phyloP scores from a whole-genome alignment of 1,140 invertebrate genomes.

The Musca domestica region DNA sequence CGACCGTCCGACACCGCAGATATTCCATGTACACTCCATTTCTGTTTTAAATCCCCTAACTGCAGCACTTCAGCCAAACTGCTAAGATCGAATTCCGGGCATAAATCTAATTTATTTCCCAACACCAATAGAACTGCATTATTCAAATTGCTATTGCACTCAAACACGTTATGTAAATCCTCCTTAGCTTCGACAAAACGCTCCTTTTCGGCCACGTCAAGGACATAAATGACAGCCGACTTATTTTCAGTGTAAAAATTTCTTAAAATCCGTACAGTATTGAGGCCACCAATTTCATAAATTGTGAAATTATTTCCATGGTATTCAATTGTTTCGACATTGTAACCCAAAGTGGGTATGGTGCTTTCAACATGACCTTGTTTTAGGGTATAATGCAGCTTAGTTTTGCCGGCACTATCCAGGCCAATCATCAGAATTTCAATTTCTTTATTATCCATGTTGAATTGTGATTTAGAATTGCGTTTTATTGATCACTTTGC shows the following conservation, averaged over 20 bases:
- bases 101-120: slow-evolving; percentile 77
- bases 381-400: slow-evolving; percentile 88
- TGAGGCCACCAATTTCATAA: slow-evolving; percentile 68
- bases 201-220: slow-evolving; percentile 88
- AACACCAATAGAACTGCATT: slow-evolving; percentile 23
- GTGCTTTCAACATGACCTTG: slow-evolving; percentile 88
- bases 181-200: slow-evolving; percentile 59
- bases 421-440: slow-evolving; percentile 60
- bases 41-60: slow-evolving; percentile 73
- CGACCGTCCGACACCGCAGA: too few relatives aligned
- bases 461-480: too few relatives aligned
- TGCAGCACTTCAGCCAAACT: slow-evolving; percentile 72
- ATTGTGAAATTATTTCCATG: slow-evolving; percentile 86
- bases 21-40: slow-evolving; percentile 58
- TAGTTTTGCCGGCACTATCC: slow-evolving; percentile 89
- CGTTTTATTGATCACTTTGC: too few relatives aligned
- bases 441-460: slow-evolving; percentile 21
- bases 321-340: slow-evolving; percentile 87
- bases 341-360: slow-evolving; percentile 88
- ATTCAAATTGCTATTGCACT: background rate
- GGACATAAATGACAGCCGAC: slow-evolving; percentile 85
- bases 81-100: slow-evolving; percentile 44
- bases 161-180: slow-evolving; percentile 62
- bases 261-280: slow-evolving; percentile 65
- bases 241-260: slow-evolving; percentile 82